Percentiles rank a stretch among this genome's conserved stretches.
Evolutionary conservation across 1,140 invertebrate genomes (phyloP).

Genomic region (Eumaeus atala): DNA sequence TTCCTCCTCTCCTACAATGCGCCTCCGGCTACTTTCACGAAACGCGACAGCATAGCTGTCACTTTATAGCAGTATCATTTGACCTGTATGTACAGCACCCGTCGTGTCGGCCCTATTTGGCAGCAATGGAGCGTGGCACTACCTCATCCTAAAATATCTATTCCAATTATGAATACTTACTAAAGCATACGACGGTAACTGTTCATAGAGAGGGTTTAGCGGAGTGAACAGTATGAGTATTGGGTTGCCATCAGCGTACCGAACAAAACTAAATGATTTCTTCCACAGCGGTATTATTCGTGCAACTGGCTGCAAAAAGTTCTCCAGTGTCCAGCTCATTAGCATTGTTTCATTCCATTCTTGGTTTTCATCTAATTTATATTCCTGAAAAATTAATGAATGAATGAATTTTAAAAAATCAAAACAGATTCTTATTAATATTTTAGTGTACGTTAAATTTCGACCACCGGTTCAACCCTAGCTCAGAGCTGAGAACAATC

Average conservation of each 20-base stretch:
- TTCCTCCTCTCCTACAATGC: no score
- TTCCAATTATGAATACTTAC: slow-evolving; percentile 61
- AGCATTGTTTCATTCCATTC: slow-evolving; percentile 54
- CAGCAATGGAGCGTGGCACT: neutral
- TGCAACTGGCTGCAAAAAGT: slow-evolving; percentile 74
- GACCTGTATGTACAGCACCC: no score
- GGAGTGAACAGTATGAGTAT: slow-evolving; percentile 83
- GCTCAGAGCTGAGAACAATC: no score
- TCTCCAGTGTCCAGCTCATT: slow-evolving; percentile 75
- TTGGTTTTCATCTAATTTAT: slow-evolving; percentile 43
- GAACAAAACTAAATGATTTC: slow-evolving; percentile 78
- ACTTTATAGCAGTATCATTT: no score
- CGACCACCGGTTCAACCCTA: no score
- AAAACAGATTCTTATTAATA: no score
- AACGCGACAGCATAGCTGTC: no score
- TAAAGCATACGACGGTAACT: slow-evolving; percentile 78
- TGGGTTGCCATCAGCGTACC: slow-evolving; percentile 78
- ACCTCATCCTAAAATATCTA: neutral
- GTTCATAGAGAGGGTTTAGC: slow-evolving; percentile 77
- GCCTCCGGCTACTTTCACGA: no score
- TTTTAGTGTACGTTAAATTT: no score
- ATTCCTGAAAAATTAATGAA: slow-evolving; percentile 69
- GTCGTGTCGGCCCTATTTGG: neutral
- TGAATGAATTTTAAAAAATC: no score
- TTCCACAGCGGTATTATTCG: slow-evolving; percentile 80